Conservation (phyloP, 2,888 invertebrate species). For the Marronus borbonicus region DNA sequence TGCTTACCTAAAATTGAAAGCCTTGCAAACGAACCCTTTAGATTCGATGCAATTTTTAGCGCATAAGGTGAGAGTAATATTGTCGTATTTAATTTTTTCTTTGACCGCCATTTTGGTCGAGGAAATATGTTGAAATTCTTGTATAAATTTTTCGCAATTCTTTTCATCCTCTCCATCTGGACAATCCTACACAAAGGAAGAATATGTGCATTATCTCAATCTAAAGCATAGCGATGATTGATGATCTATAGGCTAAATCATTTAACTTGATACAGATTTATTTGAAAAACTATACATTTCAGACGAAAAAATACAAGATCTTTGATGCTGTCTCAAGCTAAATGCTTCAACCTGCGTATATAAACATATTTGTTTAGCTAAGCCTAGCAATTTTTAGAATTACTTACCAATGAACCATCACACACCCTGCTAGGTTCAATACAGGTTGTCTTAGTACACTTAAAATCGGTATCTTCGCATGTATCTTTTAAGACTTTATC, state of each 20-base stretch:
- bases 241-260: background rate
- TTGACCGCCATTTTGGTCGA: conserved; percentile 70
- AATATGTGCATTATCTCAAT: background rate
- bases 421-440: conserved; percentile 74
- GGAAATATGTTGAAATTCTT: conserved; percentile 69
- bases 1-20: conserved; percentile 75
- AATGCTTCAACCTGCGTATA: too few species aligned
- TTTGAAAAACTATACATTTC: background rate
- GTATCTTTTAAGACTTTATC: conserved; percentile 51
- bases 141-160: conserved; percentile 70
- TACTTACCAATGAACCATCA: conserved; percentile 72
- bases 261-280: background rate
- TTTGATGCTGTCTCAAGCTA: too few species aligned
- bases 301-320: too few species aligned
- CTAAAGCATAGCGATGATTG: too few species aligned
- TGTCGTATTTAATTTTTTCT: conserved; percentile 74
- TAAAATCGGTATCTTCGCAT: conserved; percentile 67
- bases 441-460: conserved; percentile 72
- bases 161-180: conserved; percentile 74
- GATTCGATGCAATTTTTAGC: conserved; percentile 73
- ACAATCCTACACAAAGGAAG: conserved; percentile 71
- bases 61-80: conserved; percentile 73
- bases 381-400: background rate
- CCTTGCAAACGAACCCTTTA: conserved; percentile 74
- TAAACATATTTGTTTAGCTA: too few species aligned